Evolutionary conservation across 2,113 vertebrate genomes (phyloP), one percentile per base, ranked within the genome.

Genomic region (Rhagologus leucostigma): DNA sequence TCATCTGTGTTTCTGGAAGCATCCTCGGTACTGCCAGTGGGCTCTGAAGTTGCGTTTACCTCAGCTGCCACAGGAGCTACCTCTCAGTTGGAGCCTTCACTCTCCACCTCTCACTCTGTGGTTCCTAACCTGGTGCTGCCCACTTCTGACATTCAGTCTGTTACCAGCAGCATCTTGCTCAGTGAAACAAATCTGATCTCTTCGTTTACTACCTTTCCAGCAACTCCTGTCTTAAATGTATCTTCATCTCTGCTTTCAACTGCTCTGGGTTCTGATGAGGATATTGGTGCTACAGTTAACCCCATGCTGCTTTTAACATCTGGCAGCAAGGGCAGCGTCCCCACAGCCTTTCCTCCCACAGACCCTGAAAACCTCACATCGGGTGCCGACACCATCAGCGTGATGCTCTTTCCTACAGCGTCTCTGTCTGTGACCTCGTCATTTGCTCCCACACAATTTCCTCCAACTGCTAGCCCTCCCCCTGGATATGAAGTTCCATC

Each of bases 41-140:
- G 76, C 60, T 88, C 96, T 21, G 95, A 91, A 92, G 79, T 96
- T 94, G 78, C 29, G 53, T 75, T 97, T 97, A 98, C 98, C 97
- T 98, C 97, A 92, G 88, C 81, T 91, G 86, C 95, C 92, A 87
- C 96, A 73, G 97, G 93, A 96, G 57, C 98, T 98, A 97, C 98
- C 98, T 98, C 98, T 89, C 84, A 32, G 67, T 22, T 94, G 68
- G 97, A 96, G 89, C 95, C 95, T 64, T 88, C 96, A 7, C 87
- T 95, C 52, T 71, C 49, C 27, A 46, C 75, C 22, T 93, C 20
- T 57, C 80, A 46, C 16, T 63, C 93, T 0, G 16, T 87, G n/a
- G 79, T 74, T 95, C 64, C 94, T 67, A 82, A 95, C 6, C 62
- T 49, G 93, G 94, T 93, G 94, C 96, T 97, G 75, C 46, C 96